These are phyloP conservation scores for Byasa hedistus DNA, from an alignment of 2,888 invertebrate genomes.

Conservation along the genomic window DNA sequence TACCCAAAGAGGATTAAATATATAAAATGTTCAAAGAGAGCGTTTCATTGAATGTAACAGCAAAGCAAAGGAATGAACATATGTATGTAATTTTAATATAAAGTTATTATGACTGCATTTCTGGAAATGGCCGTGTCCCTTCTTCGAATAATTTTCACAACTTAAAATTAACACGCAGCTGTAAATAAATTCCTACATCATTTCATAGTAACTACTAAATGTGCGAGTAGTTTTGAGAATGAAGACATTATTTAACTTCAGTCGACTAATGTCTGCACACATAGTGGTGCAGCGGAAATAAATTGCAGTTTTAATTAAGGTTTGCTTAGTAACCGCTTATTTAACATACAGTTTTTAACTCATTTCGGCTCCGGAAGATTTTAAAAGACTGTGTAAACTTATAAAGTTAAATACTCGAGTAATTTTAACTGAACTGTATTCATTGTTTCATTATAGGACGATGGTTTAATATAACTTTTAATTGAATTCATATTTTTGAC, in stretches of 20 bases:
- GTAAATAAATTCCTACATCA: not conserved
- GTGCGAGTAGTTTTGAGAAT: not conserved
- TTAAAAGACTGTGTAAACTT: not conserved
- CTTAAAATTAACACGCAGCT: not conserved
- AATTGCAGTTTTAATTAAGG: constrained; percentile 36
- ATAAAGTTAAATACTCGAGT: not conserved
- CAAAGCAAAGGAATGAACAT: not conserved
- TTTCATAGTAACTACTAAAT: not conserved
- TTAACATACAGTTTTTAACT: constrained; percentile 9
- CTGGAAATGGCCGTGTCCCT: not conserved
- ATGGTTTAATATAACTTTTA: too few species aligned
- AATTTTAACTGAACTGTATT: too few species aligned
- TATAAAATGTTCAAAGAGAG: too few species aligned
- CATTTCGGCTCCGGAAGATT: not conserved
- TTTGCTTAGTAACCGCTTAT: constrained; percentile 25
- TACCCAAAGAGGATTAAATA: not conserved
- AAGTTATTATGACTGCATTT: too few species aligned
- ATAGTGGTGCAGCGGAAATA: constrained; percentile 25
- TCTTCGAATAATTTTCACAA: not conserved
- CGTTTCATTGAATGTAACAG: not conserved
- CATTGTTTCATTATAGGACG: too few species aligned
- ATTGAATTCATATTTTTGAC: too few species aligned
- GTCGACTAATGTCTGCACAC: not conserved
- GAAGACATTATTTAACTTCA: not conserved
- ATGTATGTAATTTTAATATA: too few species aligned